phyloP scores from a whole-genome alignment of 1,140 invertebrate genomes.

The Pseudachorutes palmiensis region DNA sequence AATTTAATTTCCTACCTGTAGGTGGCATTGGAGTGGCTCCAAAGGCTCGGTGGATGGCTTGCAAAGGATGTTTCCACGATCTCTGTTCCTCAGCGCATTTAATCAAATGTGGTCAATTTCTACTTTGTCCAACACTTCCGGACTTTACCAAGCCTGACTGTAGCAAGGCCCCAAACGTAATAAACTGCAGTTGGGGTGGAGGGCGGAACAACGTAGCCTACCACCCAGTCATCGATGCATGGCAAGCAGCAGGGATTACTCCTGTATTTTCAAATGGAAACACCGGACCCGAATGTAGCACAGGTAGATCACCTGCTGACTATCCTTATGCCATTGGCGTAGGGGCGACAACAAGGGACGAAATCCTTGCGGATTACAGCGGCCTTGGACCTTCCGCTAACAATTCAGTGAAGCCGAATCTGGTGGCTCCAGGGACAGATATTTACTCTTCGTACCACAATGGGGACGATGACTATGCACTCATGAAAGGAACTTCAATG shows the following conservation, averaged over 20 bases:
- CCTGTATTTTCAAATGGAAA: constrained; percentile 25
- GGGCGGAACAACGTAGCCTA: constrained; percentile 12
- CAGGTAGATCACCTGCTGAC: constrained; percentile 17
- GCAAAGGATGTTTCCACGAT: constrained; percentile 14
- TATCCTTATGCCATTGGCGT: constrained; percentile 13
- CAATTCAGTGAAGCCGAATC: constrained; percentile 19
- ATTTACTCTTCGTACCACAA: not conserved
- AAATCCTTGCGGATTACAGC: not conserved
- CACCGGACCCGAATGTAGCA: constrained; percentile 19
- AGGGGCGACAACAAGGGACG: not conserved
- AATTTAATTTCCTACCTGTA: not conserved
- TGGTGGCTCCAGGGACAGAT: constrained; percentile 15
- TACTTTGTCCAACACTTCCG: constrained; percentile 20
- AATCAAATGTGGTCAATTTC: constrained; percentile 24
- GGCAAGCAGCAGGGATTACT: constrained; percentile 19
- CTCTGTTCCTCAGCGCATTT: constrained; percentile 14
- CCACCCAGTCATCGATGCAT: constrained; percentile 9
- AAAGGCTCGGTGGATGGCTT: constrained; percentile 19
- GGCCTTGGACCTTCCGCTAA: constrained; percentile 9
- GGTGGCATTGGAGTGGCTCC: constrained; percentile 22
- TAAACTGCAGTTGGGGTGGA: constrained; percentile 23
- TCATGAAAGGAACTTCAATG: constrained; percentile 12
- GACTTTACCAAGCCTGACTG: constrained; percentile 20
- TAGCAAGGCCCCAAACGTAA: constrained; percentile 24
- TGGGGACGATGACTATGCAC: not conserved